A percentile compares a stretch with the other conserved stretches of the same genome.
These are phyloP conservation scores for Diaphora mendica DNA, from an alignment of 2,888 invertebrate species.

Conservation along the genomic window DNA sequence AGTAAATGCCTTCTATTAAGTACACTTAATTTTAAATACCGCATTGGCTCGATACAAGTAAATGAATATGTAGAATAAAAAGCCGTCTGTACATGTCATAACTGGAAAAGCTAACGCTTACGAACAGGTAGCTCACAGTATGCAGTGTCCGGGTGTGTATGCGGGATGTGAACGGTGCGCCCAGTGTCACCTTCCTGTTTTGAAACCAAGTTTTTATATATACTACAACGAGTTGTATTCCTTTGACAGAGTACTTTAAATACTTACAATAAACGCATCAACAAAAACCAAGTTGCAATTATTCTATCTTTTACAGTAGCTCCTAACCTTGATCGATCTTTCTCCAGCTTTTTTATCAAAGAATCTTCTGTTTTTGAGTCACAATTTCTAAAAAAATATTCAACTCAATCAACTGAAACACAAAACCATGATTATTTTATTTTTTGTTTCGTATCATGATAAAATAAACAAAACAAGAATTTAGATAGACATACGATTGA, in stretches of 20 bases:
- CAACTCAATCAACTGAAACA: constrained; percentile 2
- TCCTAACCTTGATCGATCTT: neutral
- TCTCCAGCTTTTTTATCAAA: neutral
- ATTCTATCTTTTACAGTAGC: neutral
- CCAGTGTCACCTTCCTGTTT: constrained; percentile 72
- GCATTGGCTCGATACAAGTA: constrained; percentile 45
- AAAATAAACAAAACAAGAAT: constrained; percentile 52
- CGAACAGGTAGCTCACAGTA: constrained; percentile 67
- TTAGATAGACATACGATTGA: constrained; percentile 59
- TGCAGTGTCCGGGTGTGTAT: constrained; percentile 75
- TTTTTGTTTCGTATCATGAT: constrained; percentile 60
- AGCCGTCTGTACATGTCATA: constrained; percentile 66
- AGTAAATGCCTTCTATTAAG: neutral
- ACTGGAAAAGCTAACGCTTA: constrained; percentile 69
- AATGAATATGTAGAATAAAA: constrained; percentile 57
- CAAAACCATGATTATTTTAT: constrained; percentile 10
- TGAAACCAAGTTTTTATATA: constrained; percentile 72
- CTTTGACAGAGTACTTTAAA: constrained; percentile 50
- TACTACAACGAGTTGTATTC: constrained; percentile 66
- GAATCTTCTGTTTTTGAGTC: neutral
- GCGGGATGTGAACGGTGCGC: constrained; percentile 73
- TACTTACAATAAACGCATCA: constrained; percentile 44
- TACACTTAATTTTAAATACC: constrained; percentile 15
- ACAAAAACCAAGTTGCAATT: constrained; percentile 41
- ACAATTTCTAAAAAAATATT: neutral